Evolutionary conservation across 2,113 vertebrate genomes (phyloP).

Genomic region (Sminthopsis crassicaudata): DNA sequence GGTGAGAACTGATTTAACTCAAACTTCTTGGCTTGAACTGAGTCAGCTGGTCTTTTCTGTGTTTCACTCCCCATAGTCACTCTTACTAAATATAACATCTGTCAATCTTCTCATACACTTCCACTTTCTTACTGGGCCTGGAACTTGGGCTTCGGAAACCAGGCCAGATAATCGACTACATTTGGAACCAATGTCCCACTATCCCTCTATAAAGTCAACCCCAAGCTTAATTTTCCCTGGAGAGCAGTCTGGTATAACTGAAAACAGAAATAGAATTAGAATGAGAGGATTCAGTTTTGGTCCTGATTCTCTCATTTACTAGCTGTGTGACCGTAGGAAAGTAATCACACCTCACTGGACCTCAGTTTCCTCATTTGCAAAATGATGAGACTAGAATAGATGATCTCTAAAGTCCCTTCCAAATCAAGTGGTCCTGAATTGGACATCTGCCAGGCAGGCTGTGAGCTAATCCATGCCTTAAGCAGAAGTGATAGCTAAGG

Average conservation of each 20-base stretch:
- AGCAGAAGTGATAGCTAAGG: background rate
- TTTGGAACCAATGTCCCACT: background rate
- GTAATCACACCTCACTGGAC: background rate
- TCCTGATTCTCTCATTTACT: background rate
- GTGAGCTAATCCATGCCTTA: background rate
- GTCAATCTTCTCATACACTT: background rate
- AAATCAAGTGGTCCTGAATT: background rate
- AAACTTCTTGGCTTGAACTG: background rate
- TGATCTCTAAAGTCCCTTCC: background rate
- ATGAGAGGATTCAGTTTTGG: background rate
- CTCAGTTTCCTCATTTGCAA: background rate
- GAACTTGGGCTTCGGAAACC: background rate
- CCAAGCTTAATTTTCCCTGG: background rate
- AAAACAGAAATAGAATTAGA: background rate
- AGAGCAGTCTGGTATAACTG: background rate
- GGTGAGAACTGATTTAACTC: constrained; percentile 11
- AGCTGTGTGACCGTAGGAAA: background rate
- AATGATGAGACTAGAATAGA: background rate
- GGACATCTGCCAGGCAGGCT: background rate
- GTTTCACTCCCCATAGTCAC: background rate
- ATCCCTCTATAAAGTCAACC: background rate
- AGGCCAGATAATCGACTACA: background rate
- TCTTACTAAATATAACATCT: constrained; percentile 2
- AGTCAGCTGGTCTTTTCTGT: background rate
- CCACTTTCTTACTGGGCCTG: background rate